Percentiles rank a stretch among this genome's conserved stretches.
These are phyloP conservation scores for Bufotes viridis DNA, from an alignment of 2,797 vertebrate genomes.

Conservation along the genomic window DNA sequence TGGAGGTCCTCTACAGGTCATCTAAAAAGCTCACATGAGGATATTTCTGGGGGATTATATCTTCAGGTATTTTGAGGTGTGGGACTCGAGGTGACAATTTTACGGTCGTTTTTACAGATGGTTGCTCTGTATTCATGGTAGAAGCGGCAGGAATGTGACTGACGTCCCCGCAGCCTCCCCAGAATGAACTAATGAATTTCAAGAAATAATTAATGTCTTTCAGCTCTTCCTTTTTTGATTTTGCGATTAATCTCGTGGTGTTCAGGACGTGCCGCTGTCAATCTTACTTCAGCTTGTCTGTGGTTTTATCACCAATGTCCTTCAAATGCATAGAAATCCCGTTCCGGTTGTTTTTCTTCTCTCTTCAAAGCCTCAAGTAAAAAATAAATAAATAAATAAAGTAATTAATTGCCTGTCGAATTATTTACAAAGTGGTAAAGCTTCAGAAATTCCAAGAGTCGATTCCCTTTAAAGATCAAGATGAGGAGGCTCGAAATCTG, in stretches of 20 bases:
- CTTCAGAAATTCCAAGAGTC: neutral
- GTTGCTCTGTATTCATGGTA: neutral
- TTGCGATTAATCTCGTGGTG: slow-evolving; percentile 37
- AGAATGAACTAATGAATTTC: neutral
- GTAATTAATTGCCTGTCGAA: slow-evolving; percentile 16
- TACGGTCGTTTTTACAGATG: neutral
- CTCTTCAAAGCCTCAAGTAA: neutral
- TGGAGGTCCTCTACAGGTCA: no score
- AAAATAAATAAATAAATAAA: neutral
- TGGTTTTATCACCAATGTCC: slow-evolving; percentile 36
- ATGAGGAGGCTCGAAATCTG: neutral
- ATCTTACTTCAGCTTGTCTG: slow-evolving; percentile 28
- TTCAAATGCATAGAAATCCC: slow-evolving; percentile 25
- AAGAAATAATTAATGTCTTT: slow-evolving; percentile 49
- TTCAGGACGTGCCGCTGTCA: slow-evolving; percentile 27
- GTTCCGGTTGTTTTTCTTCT: slow-evolving; percentile 10
- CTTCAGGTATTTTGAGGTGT: neutral
- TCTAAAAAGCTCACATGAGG: no score
- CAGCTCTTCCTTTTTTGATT: slow-evolving; percentile 25
- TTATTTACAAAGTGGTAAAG: neutral
- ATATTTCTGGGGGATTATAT: no score
- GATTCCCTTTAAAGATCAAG: slow-evolving; percentile 16
- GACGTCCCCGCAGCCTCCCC: neutral
- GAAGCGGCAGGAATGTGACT: neutral
- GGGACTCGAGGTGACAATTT: neutral